Conservation (phyloP, 2,888 invertebrate species). For the Pogonocherus hispidulus region DNA sequence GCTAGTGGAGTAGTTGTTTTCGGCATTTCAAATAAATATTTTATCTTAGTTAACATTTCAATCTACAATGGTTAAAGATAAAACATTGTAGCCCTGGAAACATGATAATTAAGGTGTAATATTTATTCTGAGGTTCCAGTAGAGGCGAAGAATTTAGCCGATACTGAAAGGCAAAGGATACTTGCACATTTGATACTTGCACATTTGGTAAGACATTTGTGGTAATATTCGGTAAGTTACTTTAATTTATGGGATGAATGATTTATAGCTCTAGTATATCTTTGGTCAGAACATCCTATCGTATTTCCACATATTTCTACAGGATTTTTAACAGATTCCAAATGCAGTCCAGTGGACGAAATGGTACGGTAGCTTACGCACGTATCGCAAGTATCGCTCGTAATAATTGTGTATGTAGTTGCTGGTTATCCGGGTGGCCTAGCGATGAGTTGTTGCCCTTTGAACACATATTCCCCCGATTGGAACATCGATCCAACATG, state of each 20-base stretch:
- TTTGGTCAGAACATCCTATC: slow-evolving; percentile 7
- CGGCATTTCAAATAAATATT: too few relatives aligned
- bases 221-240: not conserved
- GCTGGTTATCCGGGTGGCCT: slow-evolving; percentile 16
- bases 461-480: slow-evolving; percentile 21
- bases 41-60: too few relatives aligned
- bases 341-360: not conserved
- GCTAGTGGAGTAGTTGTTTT: too few relatives aligned
- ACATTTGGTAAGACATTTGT: not conserved
- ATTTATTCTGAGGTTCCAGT: too few relatives aligned
- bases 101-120: too few relatives aligned
- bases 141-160: too few relatives aligned
- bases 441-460: slow-evolving; percentile 22
- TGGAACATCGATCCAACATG: slow-evolving; percentile 44
- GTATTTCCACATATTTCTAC: slow-evolving; percentile 11
- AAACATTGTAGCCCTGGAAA: too few relatives aligned
- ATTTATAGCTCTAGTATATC: not conserved
- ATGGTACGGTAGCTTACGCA: not conserved
- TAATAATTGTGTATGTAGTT: slow-evolving; percentile 9
- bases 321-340: slow-evolving; percentile 14
- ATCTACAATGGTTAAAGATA: too few relatives aligned
- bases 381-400: slow-evolving; percentile 12
- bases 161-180: too few relatives aligned
- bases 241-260: slow-evolving; percentile 1
- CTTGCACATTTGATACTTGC: too few relatives aligned